Evolutionary conservation across 2,113 vertebrate genomes (phyloP), one percentile per base, ranked within the genome.

Genomic region (Ceyx margarethae): DNA sequence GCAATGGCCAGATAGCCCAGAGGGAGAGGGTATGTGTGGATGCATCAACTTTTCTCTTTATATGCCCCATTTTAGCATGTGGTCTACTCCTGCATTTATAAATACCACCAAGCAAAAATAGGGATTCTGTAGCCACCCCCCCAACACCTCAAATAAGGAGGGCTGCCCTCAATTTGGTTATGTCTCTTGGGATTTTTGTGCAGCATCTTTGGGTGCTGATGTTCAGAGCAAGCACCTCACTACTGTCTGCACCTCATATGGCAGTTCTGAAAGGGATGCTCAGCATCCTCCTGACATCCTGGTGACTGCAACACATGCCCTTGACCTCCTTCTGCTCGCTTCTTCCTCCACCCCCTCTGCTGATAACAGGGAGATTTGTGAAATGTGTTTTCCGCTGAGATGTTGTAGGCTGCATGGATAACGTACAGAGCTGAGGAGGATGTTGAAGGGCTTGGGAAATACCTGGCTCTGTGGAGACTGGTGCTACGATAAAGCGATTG

Each of bases 401-500:
- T 89, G 17, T 3, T 58, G 6, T 37, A 61, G 74, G 10, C 50
- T 33, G 12, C 16, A 2, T 50, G 64, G 33, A 8, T 89, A 43
- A 13, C 3, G 14, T 58, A 22, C 13, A 46, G 37, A 62, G 67
- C 67, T 40, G 26, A 73, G 28, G 7, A 73, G 29, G 19, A 16
- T 48, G 51, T 37, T 69, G 9, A 50, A 56, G 37, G 13, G 11
- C 23, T 85, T 84, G 71, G 42, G 45, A 68, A 89, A 5, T 58
- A 43, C 37, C 66, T 79, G 19, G 5, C 42, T 89, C 1, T 2
- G 25, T 28, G 33, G 62, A 83, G 46, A 9, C 42, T 29, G 46
- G 9, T 0, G 0, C 42, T 80, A 1, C 0, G 0, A 8, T 8
- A 29, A 58, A 37, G 79, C 12, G 43, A 19, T 84, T 6, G 1